Evolutionary conservation across 2,888 invertebrate genomes (phyloP).

Genomic region (Dioctria linearis): DNA sequence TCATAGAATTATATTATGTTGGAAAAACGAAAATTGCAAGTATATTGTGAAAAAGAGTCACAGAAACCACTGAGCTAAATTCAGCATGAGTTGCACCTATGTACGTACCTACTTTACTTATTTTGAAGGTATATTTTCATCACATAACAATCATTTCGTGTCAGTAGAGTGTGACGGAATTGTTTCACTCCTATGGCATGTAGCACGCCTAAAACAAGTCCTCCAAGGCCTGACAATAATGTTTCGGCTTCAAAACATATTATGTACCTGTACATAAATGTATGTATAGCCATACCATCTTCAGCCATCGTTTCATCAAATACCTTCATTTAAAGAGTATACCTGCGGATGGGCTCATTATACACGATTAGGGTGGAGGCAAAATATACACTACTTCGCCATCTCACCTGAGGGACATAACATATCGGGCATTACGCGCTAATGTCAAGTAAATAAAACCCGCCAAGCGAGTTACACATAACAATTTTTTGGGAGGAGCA

Average conservation of each 20-base stretch:
- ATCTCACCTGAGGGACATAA: constrained; percentile 48
- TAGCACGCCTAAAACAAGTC: constrained; percentile 47
- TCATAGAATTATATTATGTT: background rate
- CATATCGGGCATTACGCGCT: constrained; percentile 44
- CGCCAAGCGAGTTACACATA: constrained; percentile 51
- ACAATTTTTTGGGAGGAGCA: constrained; percentile 54
- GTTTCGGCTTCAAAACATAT: background rate
- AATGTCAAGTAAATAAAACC: constrained; percentile 53
- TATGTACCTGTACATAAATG: background rate
- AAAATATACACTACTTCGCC: constrained; percentile 30
- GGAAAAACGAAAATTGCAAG: background rate
- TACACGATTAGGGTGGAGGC: constrained; percentile 51
- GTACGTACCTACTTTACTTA: background rate
- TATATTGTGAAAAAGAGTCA: too few species aligned
- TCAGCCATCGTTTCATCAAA: background rate
- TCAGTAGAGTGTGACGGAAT: constrained; percentile 50
- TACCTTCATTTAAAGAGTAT: constrained; percentile 19
- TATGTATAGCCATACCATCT: too few species aligned
- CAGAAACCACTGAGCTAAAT: background rate
- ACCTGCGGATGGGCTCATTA: constrained; percentile 41
- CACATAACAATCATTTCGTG: constrained; percentile 21
- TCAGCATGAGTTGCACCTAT: constrained; percentile 30
- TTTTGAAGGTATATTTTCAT: constrained; percentile 10
- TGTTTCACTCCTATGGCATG: constrained; percentile 37
- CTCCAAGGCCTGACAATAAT: constrained; percentile 1